Conservation (phyloP, 2,888 invertebrate species). For the Ramazzottius varieornatus region DNA sequence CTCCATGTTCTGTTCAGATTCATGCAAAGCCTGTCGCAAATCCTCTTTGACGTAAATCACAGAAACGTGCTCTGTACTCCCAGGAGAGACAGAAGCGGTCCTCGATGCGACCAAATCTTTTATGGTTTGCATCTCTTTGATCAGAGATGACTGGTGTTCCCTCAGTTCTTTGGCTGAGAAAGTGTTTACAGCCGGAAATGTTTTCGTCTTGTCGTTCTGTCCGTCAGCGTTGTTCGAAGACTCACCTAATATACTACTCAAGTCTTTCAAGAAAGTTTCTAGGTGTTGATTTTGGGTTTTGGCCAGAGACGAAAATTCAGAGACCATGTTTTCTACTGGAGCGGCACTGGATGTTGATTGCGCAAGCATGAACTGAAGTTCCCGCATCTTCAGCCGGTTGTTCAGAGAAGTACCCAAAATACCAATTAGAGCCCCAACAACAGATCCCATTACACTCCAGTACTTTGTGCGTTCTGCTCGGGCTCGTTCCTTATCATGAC, state of each 20-base stretch:
- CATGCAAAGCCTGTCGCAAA: slow-evolving; percentile 15
- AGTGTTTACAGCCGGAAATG: neutral
- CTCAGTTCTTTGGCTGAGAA: slow-evolving; percentile 7
- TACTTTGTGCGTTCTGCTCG: slow-evolving; percentile 58
- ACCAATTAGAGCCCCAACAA: slow-evolving; percentile 35
- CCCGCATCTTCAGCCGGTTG: slow-evolving; percentile 36
- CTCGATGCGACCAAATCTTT: slow-evolving; percentile 10
- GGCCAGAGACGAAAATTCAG: slow-evolving; percentile 7
- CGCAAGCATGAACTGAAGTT: slow-evolving; percentile 34
- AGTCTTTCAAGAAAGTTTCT: slow-evolving; percentile 10
- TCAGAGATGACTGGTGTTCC: slow-evolving; percentile 14
- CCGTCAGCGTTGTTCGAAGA: neutral
- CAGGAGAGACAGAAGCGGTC: neutral
- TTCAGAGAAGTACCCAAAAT: slow-evolving; percentile 39
- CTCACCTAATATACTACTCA: slow-evolving; percentile 8
- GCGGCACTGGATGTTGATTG: slow-evolving; percentile 19
- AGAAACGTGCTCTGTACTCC: slow-evolving; percentile 1
- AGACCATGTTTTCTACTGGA: slow-evolving; percentile 10
- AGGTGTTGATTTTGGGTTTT: slow-evolving; percentile 11
- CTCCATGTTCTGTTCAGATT: slow-evolving; percentile 18
- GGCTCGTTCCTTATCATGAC: slow-evolving; percentile 53
- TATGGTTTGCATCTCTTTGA: slow-evolving; percentile 16
- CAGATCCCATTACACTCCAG: slow-evolving; percentile 46
- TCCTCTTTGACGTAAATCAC: slow-evolving; percentile 19
- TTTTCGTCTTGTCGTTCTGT: too few species aligned